Evolutionary conservation across 2,797 vertebrate species (phyloP).

Genomic region (Myotis daubentonii): DNA sequence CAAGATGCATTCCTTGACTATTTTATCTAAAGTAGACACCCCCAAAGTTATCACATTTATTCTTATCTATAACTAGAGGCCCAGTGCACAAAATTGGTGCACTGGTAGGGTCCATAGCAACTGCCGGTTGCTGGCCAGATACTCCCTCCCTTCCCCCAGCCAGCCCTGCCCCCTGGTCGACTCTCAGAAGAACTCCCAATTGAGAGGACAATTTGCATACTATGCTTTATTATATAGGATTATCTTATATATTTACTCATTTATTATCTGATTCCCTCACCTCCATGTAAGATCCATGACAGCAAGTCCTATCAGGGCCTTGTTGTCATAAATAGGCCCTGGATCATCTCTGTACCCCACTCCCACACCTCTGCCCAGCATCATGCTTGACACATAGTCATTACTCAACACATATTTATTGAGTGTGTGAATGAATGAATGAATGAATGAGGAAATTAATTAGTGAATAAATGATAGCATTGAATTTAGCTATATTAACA

Average conservation of each 20-base stretch:
- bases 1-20: background rate
- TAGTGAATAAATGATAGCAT: background rate
- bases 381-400: accelerated
- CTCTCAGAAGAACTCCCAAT: too few relatives aligned
- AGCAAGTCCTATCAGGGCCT: background rate
- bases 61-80: background rate
- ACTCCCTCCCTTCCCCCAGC: too few relatives aligned
- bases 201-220: too few relatives aligned
- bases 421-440: background rate
- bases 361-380: background rate
- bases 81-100: too few relatives aligned
- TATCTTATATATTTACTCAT: background rate
- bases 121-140: too few relatives aligned
- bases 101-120: too few relatives aligned
- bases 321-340: background rate
- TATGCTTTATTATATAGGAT: background rate
- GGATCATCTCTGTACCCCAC: background rate
- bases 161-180: too few relatives aligned
- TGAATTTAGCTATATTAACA: slow-evolving; percentile 4
- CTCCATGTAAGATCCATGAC: background rate
- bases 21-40: background rate
- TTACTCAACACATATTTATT: background rate
- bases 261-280: background rate
- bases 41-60: background rate
- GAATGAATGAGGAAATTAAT: background rate